Conservation (phyloP, 2,888 invertebrate species). For the Aphidoletes aphidimyza region DNA sequence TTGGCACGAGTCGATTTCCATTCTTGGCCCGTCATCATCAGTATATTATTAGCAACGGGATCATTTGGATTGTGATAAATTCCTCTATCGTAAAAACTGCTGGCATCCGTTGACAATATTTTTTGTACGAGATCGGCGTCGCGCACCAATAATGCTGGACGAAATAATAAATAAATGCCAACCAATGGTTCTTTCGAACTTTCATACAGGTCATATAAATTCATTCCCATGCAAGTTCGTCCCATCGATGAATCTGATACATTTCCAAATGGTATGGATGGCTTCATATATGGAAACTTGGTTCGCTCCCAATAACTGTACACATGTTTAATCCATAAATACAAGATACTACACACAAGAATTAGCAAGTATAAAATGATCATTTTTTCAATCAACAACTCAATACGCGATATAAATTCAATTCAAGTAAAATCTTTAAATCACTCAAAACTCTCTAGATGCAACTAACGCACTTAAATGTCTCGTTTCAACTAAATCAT, state of each 20-base stretch:
- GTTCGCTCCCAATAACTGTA: slow-evolving; percentile 70
- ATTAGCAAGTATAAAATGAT: not conserved
- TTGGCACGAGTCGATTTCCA: slow-evolving; percentile 75
- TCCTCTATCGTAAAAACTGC: slow-evolving; percentile 74
- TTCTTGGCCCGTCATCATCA: slow-evolving; percentile 69
- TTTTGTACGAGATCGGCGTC: slow-evolving; percentile 73
- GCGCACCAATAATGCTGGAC: slow-evolving; percentile 71
- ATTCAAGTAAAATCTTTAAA: too few relatives aligned
- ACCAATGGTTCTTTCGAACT: slow-evolving; percentile 64
- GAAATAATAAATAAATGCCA: slow-evolving; percentile 73
- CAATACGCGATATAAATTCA: too few relatives aligned
- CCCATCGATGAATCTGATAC: slow-evolving; percentile 69
- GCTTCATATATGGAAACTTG: slow-evolving; percentile 70
- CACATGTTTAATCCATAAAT: slow-evolving; percentile 57
- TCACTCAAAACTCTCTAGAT: too few relatives aligned
- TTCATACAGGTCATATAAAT: slow-evolving; percentile 71
- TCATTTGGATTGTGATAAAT: slow-evolving; percentile 73
- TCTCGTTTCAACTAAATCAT: too few relatives aligned
- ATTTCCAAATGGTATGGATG: slow-evolving; percentile 74
- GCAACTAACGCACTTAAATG: too few relatives aligned
- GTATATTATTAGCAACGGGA: slow-evolving; percentile 72
- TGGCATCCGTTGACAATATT: slow-evolving; percentile 73
- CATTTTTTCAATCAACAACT: too few relatives aligned
- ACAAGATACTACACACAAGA: not conserved
- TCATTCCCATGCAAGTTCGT: slow-evolving; percentile 72